Conservation (phyloP, 2,888 invertebrate genomes). For the Limenitis camilla region DNA sequence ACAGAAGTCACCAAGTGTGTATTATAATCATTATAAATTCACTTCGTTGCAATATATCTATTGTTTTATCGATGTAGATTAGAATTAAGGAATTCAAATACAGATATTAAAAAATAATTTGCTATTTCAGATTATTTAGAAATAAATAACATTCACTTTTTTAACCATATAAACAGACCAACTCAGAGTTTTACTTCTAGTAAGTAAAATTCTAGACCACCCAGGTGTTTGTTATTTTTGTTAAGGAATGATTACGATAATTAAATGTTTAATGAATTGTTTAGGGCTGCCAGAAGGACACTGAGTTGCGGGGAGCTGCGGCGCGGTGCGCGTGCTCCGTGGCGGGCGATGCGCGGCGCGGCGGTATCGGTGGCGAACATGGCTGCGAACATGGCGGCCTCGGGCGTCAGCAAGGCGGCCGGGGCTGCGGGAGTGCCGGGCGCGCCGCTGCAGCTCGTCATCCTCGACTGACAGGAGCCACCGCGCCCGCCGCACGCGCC, state of each 20-base stretch:
- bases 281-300: conserved; percentile 87
- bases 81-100: no score
- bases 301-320: conserved; percentile 85
- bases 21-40: background rate
- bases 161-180: background rate
- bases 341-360: conserved; percentile 80
- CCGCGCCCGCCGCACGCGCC: conserved; percentile 52
- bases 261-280: background rate
- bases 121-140: no score
- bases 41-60: no score
- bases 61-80: background rate
- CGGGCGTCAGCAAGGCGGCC: conserved; percentile 65
- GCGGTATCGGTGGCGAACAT: conserved; percentile 89
- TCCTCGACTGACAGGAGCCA: conserved; percentile 81
- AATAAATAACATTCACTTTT: no score
- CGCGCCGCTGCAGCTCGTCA: conserved; percentile 73
- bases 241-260: no score
- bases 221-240: no score
- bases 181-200: background rate
- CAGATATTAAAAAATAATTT: no score
- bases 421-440: conserved; percentile 28
- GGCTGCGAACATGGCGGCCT: conserved; percentile 81
- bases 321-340: conserved; percentile 85
- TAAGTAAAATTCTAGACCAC: no score
- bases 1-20: conserved; percentile 92